A percentile compares a stretch with the other conserved stretches of the same genome.
phyloP scores from a whole-genome alignment of 2,888 invertebrate species.

The Chrysina gloriosa region DNA sequence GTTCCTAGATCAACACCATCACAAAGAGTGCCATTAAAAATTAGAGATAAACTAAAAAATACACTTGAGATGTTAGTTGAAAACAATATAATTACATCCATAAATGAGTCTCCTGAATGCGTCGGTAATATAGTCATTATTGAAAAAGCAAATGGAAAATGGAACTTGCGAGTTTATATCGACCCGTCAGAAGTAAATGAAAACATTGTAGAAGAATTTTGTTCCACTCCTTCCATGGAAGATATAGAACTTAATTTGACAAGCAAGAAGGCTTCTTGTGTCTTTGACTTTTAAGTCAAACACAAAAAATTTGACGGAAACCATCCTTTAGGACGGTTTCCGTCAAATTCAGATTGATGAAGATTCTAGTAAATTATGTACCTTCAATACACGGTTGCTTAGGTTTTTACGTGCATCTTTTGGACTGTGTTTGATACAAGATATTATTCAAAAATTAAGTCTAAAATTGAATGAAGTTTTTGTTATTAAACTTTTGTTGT shows the following conservation, averaged over 20 bases:
- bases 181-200: conserved; percentile 48
- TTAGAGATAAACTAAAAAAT: conserved; percentile 45
- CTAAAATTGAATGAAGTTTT: too few species aligned
- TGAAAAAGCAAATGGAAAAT: conserved; percentile 45
- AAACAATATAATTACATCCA: conserved; percentile 43
- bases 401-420: conserved; percentile 25
- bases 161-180: conserved; percentile 46
- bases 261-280: conserved; percentile 31
- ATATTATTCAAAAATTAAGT: conserved; percentile 22
- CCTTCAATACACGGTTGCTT: conserved; percentile 48
- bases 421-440: conserved; percentile 12
- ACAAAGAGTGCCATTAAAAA: conserved; percentile 47
- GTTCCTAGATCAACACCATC: conserved; percentile 43
- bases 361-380: conserved; percentile 47
- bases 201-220: conserved; percentile 38
- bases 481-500: too few species aligned
- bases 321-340: too few species aligned
- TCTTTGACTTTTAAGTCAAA: conserved; percentile 46
- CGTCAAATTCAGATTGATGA: conserved; percentile 49
- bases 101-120: conserved; percentile 16
- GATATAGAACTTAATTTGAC: conserved; percentile 43
- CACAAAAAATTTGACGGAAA: too few species aligned
- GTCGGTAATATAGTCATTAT: conserved; percentile 46
- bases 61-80: conserved; percentile 43
- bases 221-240: conserved; percentile 43